Evolutionary conservation across 2,888 invertebrate species (phyloP).

Genomic region (Trilocha varians): DNA sequence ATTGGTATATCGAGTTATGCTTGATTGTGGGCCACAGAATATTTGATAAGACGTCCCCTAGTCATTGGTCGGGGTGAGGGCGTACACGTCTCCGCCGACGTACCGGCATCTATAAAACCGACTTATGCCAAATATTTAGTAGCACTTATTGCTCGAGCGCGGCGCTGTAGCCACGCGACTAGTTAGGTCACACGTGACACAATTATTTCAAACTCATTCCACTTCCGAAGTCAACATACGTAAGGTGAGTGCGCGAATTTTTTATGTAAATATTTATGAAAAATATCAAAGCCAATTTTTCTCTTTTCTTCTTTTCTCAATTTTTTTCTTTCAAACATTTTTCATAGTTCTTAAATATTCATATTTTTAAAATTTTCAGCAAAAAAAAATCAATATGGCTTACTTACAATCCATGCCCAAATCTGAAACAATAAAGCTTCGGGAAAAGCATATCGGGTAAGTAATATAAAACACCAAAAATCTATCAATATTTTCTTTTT

Average conservation of each 20-base stretch:
- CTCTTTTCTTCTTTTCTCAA: too few species aligned
- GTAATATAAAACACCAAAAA: too few species aligned
- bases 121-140: conserved; percentile 14
- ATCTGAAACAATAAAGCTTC: conserved; percentile 83
- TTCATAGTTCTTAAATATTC: neutral
- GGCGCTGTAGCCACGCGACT: conserved; percentile 10
- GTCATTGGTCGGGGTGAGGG: conserved; percentile 57
- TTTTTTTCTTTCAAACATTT: too few species aligned
- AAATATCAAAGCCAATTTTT: too few species aligned
- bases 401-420: conserved; percentile 82
- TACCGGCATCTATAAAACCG: conserved; percentile 46
- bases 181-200: neutral
- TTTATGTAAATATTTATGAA: neutral
- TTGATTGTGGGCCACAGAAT: neutral
- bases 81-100: conserved; percentile 48
- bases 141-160: conserved; percentile 19
- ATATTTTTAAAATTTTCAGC: conserved; percentile 26
- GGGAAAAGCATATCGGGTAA: conserved; percentile 90
- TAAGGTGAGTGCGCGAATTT: neutral
- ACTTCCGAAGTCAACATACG: neutral
- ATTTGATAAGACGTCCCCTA: conserved; percentile 8
- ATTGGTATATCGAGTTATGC: conserved; percentile 2
- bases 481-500: conserved; percentile 1
- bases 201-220: neutral
- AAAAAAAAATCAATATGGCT: conserved; percentile 51